A percentile compares a stretch with the other conserved stretches of the same genome.
Evolutionary conservation across 2,113 vertebrate species (phyloP).

Genomic region (Epinephelus fuscoguttatus): DNA sequence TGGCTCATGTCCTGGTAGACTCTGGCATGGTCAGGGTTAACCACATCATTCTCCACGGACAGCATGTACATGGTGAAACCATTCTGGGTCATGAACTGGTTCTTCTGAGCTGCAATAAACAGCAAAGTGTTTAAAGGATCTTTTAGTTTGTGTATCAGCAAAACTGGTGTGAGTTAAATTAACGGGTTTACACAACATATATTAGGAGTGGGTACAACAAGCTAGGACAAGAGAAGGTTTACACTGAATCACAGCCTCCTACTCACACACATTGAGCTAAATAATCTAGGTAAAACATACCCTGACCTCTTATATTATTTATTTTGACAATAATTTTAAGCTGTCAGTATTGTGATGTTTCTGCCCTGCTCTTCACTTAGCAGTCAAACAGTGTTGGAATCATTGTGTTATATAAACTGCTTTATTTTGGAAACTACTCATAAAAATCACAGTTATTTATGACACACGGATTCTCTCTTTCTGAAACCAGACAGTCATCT

Average conservation of each 20-base stretch:
- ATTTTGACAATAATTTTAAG: background rate
- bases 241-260: background rate
- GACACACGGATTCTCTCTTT: background rate
- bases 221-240: background rate
- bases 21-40: constrained; percentile 86
- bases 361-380: background rate
- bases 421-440: no score
- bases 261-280: background rate
- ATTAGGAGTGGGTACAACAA: background rate
- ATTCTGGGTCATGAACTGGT: constrained; percentile 92
- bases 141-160: background rate
- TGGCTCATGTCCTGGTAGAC: constrained; percentile 94
- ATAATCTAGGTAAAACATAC: background rate
- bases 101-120: constrained; percentile 87
- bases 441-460: background rate
- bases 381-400: background rate
- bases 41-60: constrained; percentile 89
- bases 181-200: background rate
- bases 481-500: background rate
- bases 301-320: background rate
- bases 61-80: constrained; percentile 98
- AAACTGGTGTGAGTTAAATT: background rate
- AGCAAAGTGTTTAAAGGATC: background rate
- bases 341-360: background rate
- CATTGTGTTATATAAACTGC: background rate